These are phyloP conservation scores for Plectus sambesii DNA, from an alignment of 1,140 invertebrate species.

Conservation along the genomic window DNA sequence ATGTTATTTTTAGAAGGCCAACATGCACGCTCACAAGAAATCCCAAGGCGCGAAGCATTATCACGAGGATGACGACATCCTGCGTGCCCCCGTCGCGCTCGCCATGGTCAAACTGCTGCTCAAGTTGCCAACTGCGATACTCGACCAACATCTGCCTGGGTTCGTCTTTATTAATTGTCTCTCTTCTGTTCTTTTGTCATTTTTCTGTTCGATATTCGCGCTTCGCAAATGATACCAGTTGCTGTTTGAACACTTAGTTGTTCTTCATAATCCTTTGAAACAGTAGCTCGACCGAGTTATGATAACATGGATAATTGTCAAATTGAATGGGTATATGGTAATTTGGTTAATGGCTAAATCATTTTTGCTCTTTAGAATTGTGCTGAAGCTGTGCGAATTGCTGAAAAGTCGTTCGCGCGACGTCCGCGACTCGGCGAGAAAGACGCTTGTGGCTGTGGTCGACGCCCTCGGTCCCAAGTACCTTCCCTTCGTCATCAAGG, in stretches of 20 bases:
- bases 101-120: constrained; percentile 82
- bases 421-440: constrained; percentile 68
- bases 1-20: constrained; percentile 19
- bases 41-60: constrained; percentile 32
- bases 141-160: constrained; percentile 68
- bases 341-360: constrained; percentile 3
- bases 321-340: background rate
- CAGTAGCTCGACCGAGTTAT: too few species aligned
- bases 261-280: too few species aligned
- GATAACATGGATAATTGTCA: background rate
- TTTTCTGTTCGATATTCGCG: too few species aligned
- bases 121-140: constrained; percentile 60
- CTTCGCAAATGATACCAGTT: constrained; percentile 8
- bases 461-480: constrained; percentile 68
- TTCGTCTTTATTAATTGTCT: constrained; percentile 47
- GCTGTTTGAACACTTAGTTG: too few species aligned
- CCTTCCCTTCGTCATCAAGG: constrained; percentile 63
- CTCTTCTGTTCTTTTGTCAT: too few species aligned
- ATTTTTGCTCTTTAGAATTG: constrained; percentile 56
- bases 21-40: constrained; percentile 23
- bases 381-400: constrained; percentile 76
- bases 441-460: constrained; percentile 79
- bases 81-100: constrained; percentile 76
- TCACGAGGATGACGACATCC: constrained; percentile 68
- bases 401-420: constrained; percentile 75